Percentiles rank a stretch among this genome's conserved stretches.
phyloP scores from a whole-genome alignment of 2,113 vertebrate genomes.

The Aythya baeri region DNA sequence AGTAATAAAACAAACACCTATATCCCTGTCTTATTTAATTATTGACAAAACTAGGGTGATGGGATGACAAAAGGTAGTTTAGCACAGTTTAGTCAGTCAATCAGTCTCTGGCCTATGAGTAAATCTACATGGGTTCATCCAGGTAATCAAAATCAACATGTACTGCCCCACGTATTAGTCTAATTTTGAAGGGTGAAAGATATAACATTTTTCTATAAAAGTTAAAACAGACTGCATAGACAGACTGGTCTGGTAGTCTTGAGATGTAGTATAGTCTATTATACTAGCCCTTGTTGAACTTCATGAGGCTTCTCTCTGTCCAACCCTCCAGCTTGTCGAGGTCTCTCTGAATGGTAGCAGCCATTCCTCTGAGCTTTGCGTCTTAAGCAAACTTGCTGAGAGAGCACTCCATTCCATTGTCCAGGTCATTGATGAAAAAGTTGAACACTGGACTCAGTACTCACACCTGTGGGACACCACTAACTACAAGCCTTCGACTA shows the following conservation, averaged over 20 bases:
- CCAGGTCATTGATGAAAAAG: too few species aligned
- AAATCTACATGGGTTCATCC: not conserved
- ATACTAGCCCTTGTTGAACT: too few species aligned
- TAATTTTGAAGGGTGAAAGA: not conserved
- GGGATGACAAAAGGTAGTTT: not conserved
- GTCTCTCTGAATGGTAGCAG: too few species aligned
- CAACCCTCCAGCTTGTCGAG: too few species aligned
- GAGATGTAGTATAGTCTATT: too few species aligned
- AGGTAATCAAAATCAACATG: not conserved
- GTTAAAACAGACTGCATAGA: not conserved
- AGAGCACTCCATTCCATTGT: too few species aligned
- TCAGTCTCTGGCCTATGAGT: not conserved
- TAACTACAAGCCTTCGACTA: too few species aligned
- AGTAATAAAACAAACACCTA: not conserved
- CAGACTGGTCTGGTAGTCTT: not conserved
- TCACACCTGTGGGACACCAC: too few species aligned
- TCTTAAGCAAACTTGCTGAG: too few species aligned
- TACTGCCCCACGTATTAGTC: not conserved
- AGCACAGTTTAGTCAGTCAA: not conserved
- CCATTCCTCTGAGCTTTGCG: too few species aligned
- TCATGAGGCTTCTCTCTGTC: too few species aligned
- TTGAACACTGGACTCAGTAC: too few species aligned
- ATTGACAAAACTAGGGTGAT: not conserved
- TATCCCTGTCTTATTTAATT: rapidly evolving
- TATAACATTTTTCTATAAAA: not conserved